A percentile compares a stretch with the other conserved stretches of the same genome.
Conservation (phyloP, 2,113 vertebrate species). For the Ondatra zibethicus region DNA sequence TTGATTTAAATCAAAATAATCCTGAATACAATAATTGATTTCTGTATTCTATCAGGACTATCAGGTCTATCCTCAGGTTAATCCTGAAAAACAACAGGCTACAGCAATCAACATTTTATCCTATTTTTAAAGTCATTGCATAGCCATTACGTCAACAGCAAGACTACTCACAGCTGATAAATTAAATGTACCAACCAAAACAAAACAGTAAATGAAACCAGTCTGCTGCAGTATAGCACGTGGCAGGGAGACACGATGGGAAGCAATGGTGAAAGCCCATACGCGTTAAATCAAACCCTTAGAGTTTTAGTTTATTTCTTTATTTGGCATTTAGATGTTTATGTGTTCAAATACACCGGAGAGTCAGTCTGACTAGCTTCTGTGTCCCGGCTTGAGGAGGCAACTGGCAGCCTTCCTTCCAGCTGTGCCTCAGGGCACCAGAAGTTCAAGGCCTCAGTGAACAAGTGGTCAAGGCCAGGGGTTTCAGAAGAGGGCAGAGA, state of each 20-base stretch:
- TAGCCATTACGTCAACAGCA: background rate
- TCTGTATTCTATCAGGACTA: background rate
- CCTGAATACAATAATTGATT: slow-evolving; percentile 53
- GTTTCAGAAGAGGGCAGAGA: background rate
- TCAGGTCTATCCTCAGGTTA: background rate
- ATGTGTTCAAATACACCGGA: background rate
- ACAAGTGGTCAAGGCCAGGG: background rate
- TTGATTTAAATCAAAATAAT: slow-evolving; percentile 55
- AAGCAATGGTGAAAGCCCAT: background rate
- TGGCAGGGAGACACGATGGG: background rate
- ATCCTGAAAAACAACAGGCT: slow-evolving; percentile 35
- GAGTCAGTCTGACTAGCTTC: background rate
- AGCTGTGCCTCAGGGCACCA: background rate
- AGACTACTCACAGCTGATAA: slow-evolving; percentile 10
- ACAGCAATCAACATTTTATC: slow-evolving; percentile 35
- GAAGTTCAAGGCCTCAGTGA: background rate
- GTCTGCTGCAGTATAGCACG: fast-evolving
- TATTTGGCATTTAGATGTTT: background rate
- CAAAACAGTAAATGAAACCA: background rate
- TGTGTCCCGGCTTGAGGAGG: background rate
- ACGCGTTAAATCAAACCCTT: background rate
- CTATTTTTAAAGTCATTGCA: slow-evolving; percentile 59
- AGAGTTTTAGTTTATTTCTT: background rate
- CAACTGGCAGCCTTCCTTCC: background rate
- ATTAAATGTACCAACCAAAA: slow-evolving; percentile 11